Evolutionary conservation across 2,888 invertebrate genomes (phyloP), one percentile per base, ranked within the genome.

Genomic region (Biston betularia): DNA sequence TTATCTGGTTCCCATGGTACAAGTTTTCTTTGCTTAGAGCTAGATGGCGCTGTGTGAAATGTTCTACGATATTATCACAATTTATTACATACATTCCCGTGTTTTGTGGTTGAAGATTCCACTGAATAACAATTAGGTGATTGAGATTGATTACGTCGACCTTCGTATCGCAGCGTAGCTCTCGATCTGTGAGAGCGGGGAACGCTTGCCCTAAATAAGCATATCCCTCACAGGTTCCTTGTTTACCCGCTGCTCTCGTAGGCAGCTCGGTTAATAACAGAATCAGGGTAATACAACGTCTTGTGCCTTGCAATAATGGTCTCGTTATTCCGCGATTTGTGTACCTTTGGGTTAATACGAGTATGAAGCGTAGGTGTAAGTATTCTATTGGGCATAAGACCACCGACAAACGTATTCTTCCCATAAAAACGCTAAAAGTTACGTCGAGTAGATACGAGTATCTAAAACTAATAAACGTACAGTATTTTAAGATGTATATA

Each of bases 131-230:
- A 82, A 84, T 85, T 84, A 86, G 8, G 8, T 35, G 15, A 86
- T 86, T 83, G 83, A 83, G 85, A 87, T 86, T 83, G 84, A 87
- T 85, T 80, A 80, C 76, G 14, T 76, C 72, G 73, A 78, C 79
- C 75, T 83, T 83, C 83, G 54, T 42, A 67, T 54, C 54, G 44
- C 60, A 58, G 44, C 62, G 53, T 45, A 45, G 49, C 50, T 33
- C 60, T 63, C 59, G 42, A 64, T 70, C 69, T 63, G 53, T 57
- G 59, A 59, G 68, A 70, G 69, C 68, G 69, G 62, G 68, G 59
- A 65, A 66, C 57, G 50, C 68, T 69, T 72, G 74, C 77, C 76
- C 78, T 77, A 78, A 79, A 79, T 81, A 83, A 80, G 79, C 77
- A 77, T 75, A 80, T 82, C 77, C 72, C 72, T 83, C 79, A 79